Conservation (phyloP, 2,113 vertebrate species). For the Amazona guildingii region DNA sequence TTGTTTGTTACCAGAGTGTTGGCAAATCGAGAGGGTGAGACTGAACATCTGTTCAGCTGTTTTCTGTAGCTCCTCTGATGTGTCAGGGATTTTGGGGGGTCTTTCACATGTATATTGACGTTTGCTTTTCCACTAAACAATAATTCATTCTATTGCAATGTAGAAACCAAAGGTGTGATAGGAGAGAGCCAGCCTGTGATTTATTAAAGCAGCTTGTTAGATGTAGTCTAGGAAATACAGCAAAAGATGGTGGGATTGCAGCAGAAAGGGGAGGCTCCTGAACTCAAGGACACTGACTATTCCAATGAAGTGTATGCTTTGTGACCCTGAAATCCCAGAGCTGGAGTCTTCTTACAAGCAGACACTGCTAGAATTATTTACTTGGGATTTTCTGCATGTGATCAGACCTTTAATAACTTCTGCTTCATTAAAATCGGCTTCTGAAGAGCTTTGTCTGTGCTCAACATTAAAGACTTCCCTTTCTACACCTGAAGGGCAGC, state of each 20-base stretch:
- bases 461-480: neutral
- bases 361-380: neutral
- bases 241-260: neutral
- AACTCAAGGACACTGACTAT: neutral
- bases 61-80: neutral
- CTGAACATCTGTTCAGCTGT: neutral
- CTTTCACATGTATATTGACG: neutral
- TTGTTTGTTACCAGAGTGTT: slow-evolving; percentile 32
- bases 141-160: neutral
- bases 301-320: neutral
- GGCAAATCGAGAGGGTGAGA: neutral
- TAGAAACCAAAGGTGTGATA: neutral
- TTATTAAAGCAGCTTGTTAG: neutral
- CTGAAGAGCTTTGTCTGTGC: neutral
- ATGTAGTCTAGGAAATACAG: neutral
- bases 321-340: neutral
- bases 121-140: neutral
- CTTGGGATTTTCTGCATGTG: neutral
- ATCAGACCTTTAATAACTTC: neutral
- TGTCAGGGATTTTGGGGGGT: neutral
- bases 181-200: neutral
- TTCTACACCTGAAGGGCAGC: neutral
- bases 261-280: neutral
- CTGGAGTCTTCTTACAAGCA: neutral
- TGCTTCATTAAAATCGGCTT: neutral